Percentiles rank a stretch among this genome's conserved stretches.
Conservation (phyloP, 2,797 vertebrate genomes). For the Oreonectes daqikongensis region DNA sequence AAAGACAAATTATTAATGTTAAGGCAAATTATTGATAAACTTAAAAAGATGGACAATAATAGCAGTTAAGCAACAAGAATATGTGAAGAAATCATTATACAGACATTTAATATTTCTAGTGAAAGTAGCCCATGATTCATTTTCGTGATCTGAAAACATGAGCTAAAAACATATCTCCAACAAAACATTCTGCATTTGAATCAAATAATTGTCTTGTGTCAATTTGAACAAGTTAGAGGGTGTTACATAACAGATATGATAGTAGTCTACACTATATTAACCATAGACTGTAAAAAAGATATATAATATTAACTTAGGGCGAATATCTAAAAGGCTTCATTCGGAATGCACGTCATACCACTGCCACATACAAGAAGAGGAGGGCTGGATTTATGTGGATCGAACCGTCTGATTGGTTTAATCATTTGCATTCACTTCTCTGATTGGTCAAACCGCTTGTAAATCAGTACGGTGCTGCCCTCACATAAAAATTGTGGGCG, state of each 20-base stretch:
- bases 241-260: constrained; percentile 24
- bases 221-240: background rate
- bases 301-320: constrained; percentile 34
- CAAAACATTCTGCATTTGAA: background rate
- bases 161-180: background rate
- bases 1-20: no score
- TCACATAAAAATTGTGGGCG: constrained; percentile 54
- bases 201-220: background rate
- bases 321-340: constrained; percentile 2
- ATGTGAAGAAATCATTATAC: background rate
- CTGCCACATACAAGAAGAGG: constrained; percentile 8
- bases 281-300: no score
- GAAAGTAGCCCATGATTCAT: background rate
- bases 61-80: no score
- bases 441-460: constrained; percentile 56
- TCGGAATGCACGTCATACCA: constrained; percentile 2
- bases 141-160: no score
- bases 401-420: background rate
- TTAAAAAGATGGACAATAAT: background rate
- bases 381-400: background rate
- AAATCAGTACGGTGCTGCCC: constrained; percentile 42
- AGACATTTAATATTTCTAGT: background rate
- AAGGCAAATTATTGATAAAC: no score
- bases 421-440: background rate
- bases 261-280: constrained; percentile 1